phyloP scores from a whole-genome alignment of 35 echinoderm and acorn worm species.

The Anneissia japonica region DNA sequence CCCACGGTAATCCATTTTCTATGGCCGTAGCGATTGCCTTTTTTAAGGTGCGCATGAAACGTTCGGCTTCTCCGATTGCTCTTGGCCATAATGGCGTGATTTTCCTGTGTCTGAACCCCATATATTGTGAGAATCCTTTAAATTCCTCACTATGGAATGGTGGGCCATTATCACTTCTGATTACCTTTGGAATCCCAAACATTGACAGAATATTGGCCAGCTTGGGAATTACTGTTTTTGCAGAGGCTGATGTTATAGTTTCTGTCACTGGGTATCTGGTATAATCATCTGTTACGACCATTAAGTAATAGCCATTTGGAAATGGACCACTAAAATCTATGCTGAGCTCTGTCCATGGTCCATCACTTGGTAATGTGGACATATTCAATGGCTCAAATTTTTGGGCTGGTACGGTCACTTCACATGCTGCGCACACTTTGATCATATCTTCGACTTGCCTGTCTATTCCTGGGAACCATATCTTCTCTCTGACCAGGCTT shows the following conservation, averaged over 20 bases:
- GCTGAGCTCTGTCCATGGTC: constrained; percentile 45
- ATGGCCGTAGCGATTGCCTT: constrained; percentile 40
- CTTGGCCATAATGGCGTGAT: constrained; percentile 68
- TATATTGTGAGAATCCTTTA: constrained; percentile 18
- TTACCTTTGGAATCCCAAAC: neutral
- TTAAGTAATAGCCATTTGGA: constrained; percentile 35
- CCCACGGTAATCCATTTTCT: constrained; percentile 37
- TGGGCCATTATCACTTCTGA: constrained; percentile 36
- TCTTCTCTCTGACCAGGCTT: constrained; percentile 47
- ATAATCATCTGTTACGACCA: neutral
- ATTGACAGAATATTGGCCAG: neutral
- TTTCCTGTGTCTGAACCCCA: constrained; percentile 62
- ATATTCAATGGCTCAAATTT: constrained; percentile 26
- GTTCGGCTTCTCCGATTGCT: constrained; percentile 74
- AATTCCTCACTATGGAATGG: neutral
- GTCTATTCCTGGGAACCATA: constrained; percentile 51
- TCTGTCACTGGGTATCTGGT: constrained; percentile 1
- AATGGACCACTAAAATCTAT: constrained; percentile 64
- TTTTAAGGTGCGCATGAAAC: constrained; percentile 62
- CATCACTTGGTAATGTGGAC: neutral
- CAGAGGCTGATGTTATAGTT: neutral
- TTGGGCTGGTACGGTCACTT: neutral
- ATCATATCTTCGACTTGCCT: constrained; percentile 27
- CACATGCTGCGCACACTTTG: constrained; percentile 10
- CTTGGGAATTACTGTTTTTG: neutral